phyloP scores from a whole-genome alignment of 1,140 invertebrate species.

The Drosophila truncata region DNA sequence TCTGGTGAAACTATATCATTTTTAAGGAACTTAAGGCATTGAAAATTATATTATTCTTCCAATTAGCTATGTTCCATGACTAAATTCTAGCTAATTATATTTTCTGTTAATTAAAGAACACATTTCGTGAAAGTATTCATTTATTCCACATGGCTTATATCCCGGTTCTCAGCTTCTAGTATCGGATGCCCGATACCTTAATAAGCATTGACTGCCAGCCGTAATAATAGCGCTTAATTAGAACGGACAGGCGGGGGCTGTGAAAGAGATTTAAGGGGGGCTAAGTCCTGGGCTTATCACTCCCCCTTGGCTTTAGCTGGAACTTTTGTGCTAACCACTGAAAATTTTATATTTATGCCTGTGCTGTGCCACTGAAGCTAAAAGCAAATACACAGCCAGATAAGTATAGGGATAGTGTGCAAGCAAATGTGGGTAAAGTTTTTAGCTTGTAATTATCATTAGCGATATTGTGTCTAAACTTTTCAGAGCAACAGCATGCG shows the following conservation, averaged over 20 bases:
- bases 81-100: too few species aligned
- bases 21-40: too few species aligned
- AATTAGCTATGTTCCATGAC: too few species aligned
- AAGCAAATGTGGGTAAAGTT: constrained; percentile 72
- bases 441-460: constrained; percentile 83
- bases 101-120: too few species aligned
- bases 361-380: constrained; percentile 69
- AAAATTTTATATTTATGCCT: constrained; percentile 76
- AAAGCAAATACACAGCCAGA: constrained; percentile 46
- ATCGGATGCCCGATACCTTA: constrained; percentile 9
- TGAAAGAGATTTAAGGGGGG: background rate
- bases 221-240: constrained; percentile 47
- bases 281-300: constrained; percentile 17
- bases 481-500: constrained; percentile 61
- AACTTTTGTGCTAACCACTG: constrained; percentile 67
- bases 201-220: constrained; percentile 17
- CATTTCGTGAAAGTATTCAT: background rate
- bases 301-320: constrained; percentile 13
- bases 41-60: too few species aligned
- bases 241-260: constrained; percentile 8
- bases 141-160: background rate
- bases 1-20: too few species aligned
- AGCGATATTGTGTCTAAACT: constrained; percentile 83
- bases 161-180: background rate
- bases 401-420: constrained; percentile 18